Evolutionary conservation across 1,140 invertebrate species (phyloP), one percentile per base, ranked within the genome.

Genomic region (Steinernema khuongi): DNA sequence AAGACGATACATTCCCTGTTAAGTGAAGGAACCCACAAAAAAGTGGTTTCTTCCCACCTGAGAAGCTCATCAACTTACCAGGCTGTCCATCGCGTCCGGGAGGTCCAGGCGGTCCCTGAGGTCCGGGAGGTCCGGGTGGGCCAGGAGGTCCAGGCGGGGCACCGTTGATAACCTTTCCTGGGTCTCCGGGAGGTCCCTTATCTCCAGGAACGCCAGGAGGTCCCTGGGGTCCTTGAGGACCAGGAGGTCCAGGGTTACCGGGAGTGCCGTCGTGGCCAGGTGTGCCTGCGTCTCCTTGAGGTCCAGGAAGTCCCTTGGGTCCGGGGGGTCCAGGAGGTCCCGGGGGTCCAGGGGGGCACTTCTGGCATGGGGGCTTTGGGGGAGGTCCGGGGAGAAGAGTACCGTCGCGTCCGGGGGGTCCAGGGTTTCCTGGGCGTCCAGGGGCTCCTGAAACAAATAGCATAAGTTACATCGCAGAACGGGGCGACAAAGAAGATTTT

Each of bases 341-440:
- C 30, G 77, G 77, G 29, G 70, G 70, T 67, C 78, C 74, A 31
- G 71, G 70, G 41, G 78, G 78, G 68, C 82, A 83, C 71, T 85
- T 85, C 69, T 85, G 82, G 66, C 82, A 84, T 68, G 82, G 82
- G 19, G 82, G 81, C 68, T 85, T 84, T n/a, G 83, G 83, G 31
- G 82, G 82, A n/a, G 82, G 82, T 67, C 80, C 83, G 1, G 82
- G 82, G 14, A 84, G 75, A 22, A 84, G 78, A 22, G 80, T 77
- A 22, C 82, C 82, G 36, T 84, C 82, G 50, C 82, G 36, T 4
- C 82, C 82, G 14, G 83, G 82, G 26, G 81, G 83, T 32, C 82
- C 82, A 26, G 83, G 83, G 68, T 85, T 85, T 70, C 83, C 82
- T 14, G 83, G 81, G 68, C 82, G 74, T 17, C 81, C 81, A 28